These are phyloP conservation scores for Sardinella longiceps DNA, from an alignment of 2,797 vertebrate species.

Conservation along the genomic window DNA sequence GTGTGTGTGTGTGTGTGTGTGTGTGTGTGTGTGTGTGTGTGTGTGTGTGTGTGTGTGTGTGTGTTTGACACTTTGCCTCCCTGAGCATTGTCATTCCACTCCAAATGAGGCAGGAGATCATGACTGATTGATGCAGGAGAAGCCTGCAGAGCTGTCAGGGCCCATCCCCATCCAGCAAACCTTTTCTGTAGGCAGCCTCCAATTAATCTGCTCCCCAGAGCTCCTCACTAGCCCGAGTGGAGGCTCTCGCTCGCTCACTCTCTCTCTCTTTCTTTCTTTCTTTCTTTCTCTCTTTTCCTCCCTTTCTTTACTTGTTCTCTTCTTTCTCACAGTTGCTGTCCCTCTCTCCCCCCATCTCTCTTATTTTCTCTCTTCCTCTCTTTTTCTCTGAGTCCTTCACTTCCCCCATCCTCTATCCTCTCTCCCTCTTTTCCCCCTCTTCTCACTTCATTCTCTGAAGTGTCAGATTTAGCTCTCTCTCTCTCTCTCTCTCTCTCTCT, in stretches of 20 bases:
- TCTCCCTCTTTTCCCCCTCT: not conserved
- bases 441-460: conserved; percentile 3
- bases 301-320: conserved; percentile 7
- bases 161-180: conserved; percentile 45
- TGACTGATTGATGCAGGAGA: conserved; percentile 48
- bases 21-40: no score
- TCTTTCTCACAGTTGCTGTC: not conserved
- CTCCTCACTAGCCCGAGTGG: conserved; percentile 7
- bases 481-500: conserved; percentile 20
- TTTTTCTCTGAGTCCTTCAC: not conserved
- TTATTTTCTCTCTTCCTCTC: not conserved
- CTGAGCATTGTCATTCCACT: conserved; percentile 42
- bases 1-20: no score
- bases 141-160: conserved; percentile 51
- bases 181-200: conserved; percentile 45
- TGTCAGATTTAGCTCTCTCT: not conserved
- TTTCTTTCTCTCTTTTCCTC: conserved; percentile 18
- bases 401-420: not conserved
- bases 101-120: conserved; percentile 50
- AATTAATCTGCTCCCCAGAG: conserved; percentile 54
- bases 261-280: not conserved
- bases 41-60: no score
- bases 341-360: not conserved
- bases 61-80: conserved; percentile 25
- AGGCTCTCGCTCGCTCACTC: not conserved